Evolutionary conservation across 2,888 invertebrate species (phyloP), one percentile per base, ranked within the genome.

Genomic region (Eristalis pertinax): DNA sequence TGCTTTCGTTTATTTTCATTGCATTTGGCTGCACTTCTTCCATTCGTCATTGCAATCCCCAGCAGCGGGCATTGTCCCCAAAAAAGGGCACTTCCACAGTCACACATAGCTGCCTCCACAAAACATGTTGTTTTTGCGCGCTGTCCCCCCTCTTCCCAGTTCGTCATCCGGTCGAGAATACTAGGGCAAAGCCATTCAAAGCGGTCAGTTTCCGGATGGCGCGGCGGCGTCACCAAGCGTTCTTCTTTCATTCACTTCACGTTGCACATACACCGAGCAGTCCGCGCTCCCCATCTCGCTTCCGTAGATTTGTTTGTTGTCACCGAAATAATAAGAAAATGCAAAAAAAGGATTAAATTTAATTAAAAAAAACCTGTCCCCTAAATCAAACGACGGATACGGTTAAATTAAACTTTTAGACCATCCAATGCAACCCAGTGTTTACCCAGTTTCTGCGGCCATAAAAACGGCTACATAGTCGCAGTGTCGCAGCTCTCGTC

Each of bases 301-400:
- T 75, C 70, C 65, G 70, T 76, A 76, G 70, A 82, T 82, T 82
- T 82, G 81, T 75, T 82, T 76, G 81, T 82, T 82, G 81, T 76
- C 81, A 76, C 81, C 29, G 35, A 76, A 81, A 81, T 81, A 81
- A 81, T 81, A 73, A 75, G 63, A 75, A 63, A 74, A 81, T 67
- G n/a, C 26, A 32, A 63, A 63, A 24, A 64, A 70, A 68, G 38
- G 64, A 75, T 41, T 76, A 70, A 82, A 76, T 70, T 82, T 76
- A 70, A 76, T 70, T 76, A 70, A 82, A 82, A 80, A 77, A 82
- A 82, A 76, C 81, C 70, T 82, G 81, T 82, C 81, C 81, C 75
- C 70, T 82, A 82, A 82, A 82, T 82, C 81, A 82, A 82, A 82
- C 65, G 76, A 82, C 81, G 81, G 75, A 82, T 82, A 82, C 81